These are phyloP conservation scores for Potorous gilbertii DNA, from an alignment of 2,797 vertebrate genomes.

Conservation along the genomic window DNA sequence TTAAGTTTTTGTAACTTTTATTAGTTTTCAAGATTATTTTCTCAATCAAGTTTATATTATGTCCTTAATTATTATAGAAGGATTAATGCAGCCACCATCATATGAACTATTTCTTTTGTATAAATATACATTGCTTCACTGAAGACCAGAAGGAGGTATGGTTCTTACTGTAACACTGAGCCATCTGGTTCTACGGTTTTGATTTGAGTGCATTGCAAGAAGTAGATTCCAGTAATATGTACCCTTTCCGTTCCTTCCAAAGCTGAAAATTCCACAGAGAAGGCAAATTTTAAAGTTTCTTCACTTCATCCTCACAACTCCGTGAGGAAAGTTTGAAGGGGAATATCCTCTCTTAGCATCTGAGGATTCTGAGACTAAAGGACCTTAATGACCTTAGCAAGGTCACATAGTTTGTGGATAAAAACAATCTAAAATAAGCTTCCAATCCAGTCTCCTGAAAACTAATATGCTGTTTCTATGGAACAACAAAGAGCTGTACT, in stretches of 20 bases:
- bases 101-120: not conserved
- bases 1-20: not conserved
- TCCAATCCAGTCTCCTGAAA: not conserved
- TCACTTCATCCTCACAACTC: not conserved
- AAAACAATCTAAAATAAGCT: not conserved
- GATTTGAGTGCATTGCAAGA: not conserved
- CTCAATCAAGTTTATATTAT: not conserved
- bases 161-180: not conserved
- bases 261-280: not conserved
- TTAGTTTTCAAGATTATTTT: not conserved
- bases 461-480: not conserved
- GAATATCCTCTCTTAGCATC: not conserved
- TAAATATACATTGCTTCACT: not conserved
- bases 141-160: not conserved
- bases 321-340: not conserved
- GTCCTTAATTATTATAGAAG: not conserved
- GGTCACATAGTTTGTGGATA: not conserved
- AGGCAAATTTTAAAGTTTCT: not conserved
- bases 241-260: not conserved
- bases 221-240: not conserved
- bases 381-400: not conserved
- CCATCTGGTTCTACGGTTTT: not conserved
- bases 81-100: not conserved
- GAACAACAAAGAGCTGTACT: not conserved
- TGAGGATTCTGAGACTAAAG: not conserved